Conservation (phyloP, 2,113 vertebrate genomes). For the Kryptolebias marmoratus region DNA sequence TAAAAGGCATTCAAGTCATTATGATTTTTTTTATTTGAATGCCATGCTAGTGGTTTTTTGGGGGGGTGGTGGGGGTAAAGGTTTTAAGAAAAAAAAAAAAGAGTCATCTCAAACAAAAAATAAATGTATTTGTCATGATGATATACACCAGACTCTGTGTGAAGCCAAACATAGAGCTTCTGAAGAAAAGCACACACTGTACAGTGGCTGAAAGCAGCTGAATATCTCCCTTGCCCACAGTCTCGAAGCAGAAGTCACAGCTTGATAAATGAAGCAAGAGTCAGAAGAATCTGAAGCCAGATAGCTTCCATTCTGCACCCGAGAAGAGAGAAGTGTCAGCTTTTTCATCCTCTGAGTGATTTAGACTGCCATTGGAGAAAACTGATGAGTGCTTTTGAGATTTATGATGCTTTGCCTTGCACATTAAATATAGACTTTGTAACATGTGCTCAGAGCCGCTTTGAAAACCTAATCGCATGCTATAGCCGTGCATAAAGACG, state of each 20-base stretch:
- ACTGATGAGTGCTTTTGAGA: slow-evolving; percentile 77
- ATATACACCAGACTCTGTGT: neutral
- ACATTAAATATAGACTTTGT: slow-evolving; percentile 79
- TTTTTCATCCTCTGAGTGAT: slow-evolving; percentile 73
- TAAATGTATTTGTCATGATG: slow-evolving; percentile 7
- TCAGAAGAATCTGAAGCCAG: slow-evolving; percentile 72
- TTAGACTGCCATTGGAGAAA: slow-evolving; percentile 71
- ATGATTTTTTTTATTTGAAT: slow-evolving; percentile 15
- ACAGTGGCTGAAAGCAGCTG: slow-evolving; percentile 29
- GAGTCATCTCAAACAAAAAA: slow-evolving; percentile 12
- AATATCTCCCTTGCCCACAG: slow-evolving; percentile 54
- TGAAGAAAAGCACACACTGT: slow-evolving; percentile 27
- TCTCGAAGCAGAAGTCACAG: slow-evolving; percentile 44
- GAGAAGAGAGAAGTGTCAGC: slow-evolving; percentile 71
- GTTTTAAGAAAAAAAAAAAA: no score
- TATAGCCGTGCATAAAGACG: slow-evolving; percentile 46
- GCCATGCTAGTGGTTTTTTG: no score
- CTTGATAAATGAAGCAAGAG: slow-evolving; percentile 72
- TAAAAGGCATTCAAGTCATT: slow-evolving; percentile 20
- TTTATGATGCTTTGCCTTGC: slow-evolving; percentile 68
- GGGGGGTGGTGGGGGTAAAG: no score
- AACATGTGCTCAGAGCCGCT: slow-evolving; percentile 59
- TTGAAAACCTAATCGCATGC: slow-evolving; percentile 70
- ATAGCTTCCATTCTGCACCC: slow-evolving; percentile 72
- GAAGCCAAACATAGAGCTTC: slow-evolving; percentile 11